Evolutionary conservation across 2,797 vertebrate species (phyloP).

Genomic region (Sparus aurata): DNA sequence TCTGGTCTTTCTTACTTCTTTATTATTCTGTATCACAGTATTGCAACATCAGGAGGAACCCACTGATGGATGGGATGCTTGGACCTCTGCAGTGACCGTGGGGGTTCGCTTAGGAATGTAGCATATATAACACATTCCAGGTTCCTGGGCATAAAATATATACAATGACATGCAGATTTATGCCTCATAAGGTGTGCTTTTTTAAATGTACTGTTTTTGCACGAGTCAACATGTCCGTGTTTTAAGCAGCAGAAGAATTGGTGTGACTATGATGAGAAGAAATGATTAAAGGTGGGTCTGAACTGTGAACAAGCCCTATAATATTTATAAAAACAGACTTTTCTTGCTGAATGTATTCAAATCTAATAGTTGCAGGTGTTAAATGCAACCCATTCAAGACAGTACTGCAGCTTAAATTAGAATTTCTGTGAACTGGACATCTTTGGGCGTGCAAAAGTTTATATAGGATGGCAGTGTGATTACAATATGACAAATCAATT

Average conservation of each 20-base stretch:
- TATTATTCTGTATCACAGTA: slow-evolving; percentile 89
- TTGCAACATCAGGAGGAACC: slow-evolving; percentile 89
- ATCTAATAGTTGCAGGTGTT: slow-evolving; percentile 49
- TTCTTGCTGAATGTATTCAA: slow-evolving; percentile 57
- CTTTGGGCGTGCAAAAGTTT: slow-evolving; percentile 7
- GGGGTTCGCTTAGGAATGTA: slow-evolving; percentile 58
- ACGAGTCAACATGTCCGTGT: slow-evolving; percentile 30
- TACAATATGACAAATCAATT: slow-evolving; percentile 15
- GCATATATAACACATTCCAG: slow-evolving; percentile 54
- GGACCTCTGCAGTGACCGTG: slow-evolving; percentile 73
- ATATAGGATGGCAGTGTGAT: background rate
- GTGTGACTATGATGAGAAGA: slow-evolving; percentile 4
- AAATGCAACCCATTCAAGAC: slow-evolving; percentile 49
- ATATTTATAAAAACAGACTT: slow-evolving; percentile 61
- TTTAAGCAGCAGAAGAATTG: slow-evolving; percentile 15
- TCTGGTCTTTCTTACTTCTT: slow-evolving; percentile 88
- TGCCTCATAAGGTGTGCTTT: slow-evolving; percentile 36
- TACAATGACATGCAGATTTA: slow-evolving; percentile 34
- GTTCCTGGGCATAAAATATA: slow-evolving; percentile 44
- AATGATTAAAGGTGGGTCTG: slow-evolving; percentile 64
- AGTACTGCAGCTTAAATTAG: slow-evolving; percentile 25
- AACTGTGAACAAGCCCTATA: slow-evolving; percentile 62
- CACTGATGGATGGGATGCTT: slow-evolving; percentile 84
- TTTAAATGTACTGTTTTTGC: slow-evolving; percentile 34
- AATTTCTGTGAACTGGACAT: background rate